Base-by-base conservation (phyloP, 2,113 vertebrate genomes). In the Gasterosteus nipponicus region DNA sequence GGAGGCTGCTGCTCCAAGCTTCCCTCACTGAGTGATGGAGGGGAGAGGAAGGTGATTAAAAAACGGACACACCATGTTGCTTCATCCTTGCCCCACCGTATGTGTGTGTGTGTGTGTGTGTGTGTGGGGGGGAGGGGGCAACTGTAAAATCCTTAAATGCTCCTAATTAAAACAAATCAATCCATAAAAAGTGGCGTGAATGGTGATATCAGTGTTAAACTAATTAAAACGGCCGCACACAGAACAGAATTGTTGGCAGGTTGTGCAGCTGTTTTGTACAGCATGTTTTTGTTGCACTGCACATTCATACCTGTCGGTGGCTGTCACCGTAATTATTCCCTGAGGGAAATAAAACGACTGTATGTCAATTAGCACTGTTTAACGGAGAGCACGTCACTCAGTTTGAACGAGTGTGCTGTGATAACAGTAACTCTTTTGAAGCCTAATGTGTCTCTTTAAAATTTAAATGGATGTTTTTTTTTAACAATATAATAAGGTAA, bases 281-380 rank as follows among this genome's bases (percentile, higher is more conserved):
- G 41, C 64, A 77, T 78, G 69, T 74, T 81, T 89, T 78, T 75
- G 70, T 46, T 59, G 59, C 66, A 47, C 53, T 54, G 51, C 67
- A 75, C 67, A 66, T 87, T 87, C 42, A 84, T 75, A 87, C 81
- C 77, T 86, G 82, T 84, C 84, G 78, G 63, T 54, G 59, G 26
- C 73, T 89, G 75, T 86, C 57, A 73, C 63, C 58, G 18, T 82
- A 87, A 93, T 89, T 84, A 88, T 76, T 85, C 83, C 85, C 79
- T 0, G 19, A 75, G 80, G 82, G 74, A 83, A 83, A 82, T 74
- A 42, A 84, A 85, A 87, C 77, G 71, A 69, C 78, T 81, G 53
- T 65, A 76, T 70, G 75, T 87, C 75, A 89, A 89, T 92, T 89
- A 89, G 87, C 73, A 26, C 80, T 77, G 70, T 83, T 80, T 81